phyloP scores from a whole-genome alignment of 2,888 invertebrate species.

The Chamaedrilus cognettii region DNA sequence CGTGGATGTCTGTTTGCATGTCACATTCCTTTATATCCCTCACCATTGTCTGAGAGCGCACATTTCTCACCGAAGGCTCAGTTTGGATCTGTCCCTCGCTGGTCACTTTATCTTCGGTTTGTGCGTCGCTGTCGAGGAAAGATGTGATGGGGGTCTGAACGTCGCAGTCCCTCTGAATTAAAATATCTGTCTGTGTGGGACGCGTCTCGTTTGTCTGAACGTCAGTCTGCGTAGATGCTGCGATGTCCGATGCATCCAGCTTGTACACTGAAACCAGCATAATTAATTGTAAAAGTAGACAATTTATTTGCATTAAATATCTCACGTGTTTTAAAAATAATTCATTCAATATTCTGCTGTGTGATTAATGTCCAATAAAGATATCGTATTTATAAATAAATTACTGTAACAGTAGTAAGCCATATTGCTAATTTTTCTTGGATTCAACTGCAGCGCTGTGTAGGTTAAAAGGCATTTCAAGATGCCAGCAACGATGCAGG shows the following conservation, averaged over 20 bases:
- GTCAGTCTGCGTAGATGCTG: constrained; percentile 8
- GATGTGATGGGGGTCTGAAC: neutral
- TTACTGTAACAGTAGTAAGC: too few species aligned
- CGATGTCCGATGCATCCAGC: constrained; percentile 9
- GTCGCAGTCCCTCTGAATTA: neutral
- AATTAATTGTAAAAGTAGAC: too few species aligned
- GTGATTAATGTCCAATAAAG: too few species aligned
- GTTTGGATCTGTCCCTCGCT: constrained; percentile 8
- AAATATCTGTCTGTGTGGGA: constrained; percentile 11
- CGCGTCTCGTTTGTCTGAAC: neutral
- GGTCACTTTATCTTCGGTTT: constrained; percentile 2
- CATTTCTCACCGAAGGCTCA: neutral
- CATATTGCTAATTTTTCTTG: too few species aligned
- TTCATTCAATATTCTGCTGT: too few species aligned
- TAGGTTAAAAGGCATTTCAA: too few species aligned
- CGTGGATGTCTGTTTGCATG: neutral
- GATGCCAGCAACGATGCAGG: too few species aligned
- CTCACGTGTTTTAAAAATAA: too few species aligned
- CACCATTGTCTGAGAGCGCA: neutral
- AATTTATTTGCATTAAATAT: too few species aligned
- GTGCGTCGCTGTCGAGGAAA: neutral
- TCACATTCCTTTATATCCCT: neutral
- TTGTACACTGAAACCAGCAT: constrained; percentile 22
- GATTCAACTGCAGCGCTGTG: too few species aligned
- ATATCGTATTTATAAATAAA: too few species aligned